phyloP scores from a whole-genome alignment of 1,140 invertebrate species.

The Panulirus ornatus region DNA sequence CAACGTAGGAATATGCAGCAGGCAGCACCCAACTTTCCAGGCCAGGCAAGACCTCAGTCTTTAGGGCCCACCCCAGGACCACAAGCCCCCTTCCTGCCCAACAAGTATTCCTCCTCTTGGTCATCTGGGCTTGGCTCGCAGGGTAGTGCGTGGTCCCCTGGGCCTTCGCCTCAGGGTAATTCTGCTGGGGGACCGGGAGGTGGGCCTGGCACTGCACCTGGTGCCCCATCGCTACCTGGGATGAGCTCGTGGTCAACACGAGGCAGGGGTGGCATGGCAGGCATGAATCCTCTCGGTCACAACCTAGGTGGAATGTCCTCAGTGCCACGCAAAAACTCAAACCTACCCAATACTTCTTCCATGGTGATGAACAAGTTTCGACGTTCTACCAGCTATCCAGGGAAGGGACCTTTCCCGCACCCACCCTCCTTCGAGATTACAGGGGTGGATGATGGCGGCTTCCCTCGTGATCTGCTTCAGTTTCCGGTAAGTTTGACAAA shows the following conservation, averaged over 20 bases:
- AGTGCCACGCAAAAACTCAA: constrained; percentile 60
- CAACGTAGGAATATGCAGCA: constrained; percentile 71
- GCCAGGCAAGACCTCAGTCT: constrained; percentile 51
- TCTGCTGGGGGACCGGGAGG: constrained; percentile 62
- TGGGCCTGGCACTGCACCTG: constrained; percentile 54
- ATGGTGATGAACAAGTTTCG: constrained; percentile 72
- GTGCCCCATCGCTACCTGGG: constrained; percentile 53
- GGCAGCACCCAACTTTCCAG: constrained; percentile 61
- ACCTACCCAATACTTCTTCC: constrained; percentile 61
- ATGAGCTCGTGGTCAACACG: constrained; percentile 57
- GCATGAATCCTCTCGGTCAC: constrained; percentile 64
- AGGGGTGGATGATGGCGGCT: constrained; percentile 64
- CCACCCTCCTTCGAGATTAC: constrained; percentile 71
- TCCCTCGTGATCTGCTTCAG: constrained; percentile 67
- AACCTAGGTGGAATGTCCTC: constrained; percentile 67
- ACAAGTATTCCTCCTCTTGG: constrained; percentile 69
- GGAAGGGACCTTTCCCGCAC: constrained; percentile 68
- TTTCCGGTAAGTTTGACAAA: constrained; percentile 51
- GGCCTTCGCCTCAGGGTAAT: constrained; percentile 69
- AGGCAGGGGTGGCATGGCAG: constrained; percentile 53
- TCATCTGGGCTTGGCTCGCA: constrained; percentile 68
- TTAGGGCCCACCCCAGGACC: constrained; percentile 61
- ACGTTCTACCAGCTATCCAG: constrained; percentile 70
- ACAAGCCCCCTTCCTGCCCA: constrained; percentile 66
- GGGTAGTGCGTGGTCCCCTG: constrained; percentile 70